Evolutionary conservation across 2,113 vertebrate genomes (phyloP).

Genomic region (Misgurnus mizolepis): DNA sequence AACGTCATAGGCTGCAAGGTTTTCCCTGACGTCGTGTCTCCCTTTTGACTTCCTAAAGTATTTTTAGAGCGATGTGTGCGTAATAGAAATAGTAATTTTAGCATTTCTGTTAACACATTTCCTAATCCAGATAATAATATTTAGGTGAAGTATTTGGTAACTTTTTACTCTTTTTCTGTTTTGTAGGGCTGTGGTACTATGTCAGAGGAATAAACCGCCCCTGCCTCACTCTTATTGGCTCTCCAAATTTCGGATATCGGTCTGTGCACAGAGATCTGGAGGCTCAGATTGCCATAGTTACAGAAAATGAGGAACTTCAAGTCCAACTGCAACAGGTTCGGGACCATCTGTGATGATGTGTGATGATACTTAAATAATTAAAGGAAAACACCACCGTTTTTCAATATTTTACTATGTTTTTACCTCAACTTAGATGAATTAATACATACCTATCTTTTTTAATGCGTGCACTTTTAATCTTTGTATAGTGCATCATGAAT

Average conservation of each 20-base stretch:
- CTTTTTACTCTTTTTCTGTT: neutral
- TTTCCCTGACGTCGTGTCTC: neutral
- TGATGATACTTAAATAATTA: neutral
- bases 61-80: neutral
- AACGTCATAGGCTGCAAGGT: neutral
- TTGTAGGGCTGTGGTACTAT: constrained; percentile 93
- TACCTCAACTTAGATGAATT: too few relatives aligned
- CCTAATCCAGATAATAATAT: too few relatives aligned
- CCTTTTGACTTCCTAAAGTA: neutral
- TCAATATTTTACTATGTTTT: too few relatives aligned
- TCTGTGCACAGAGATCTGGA: constrained; percentile 96
- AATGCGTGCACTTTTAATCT: too few relatives aligned
- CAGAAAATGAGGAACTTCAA: constrained; percentile 86
- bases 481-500: too few relatives aligned
- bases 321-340: constrained; percentile 87
- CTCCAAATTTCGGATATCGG: constrained; percentile 96
- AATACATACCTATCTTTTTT: too few relatives aligned
- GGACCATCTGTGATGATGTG: neutral
- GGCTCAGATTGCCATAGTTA: constrained; percentile 94
- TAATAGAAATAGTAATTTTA: neutral
- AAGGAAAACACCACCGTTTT: too few relatives aligned
- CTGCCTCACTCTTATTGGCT: constrained; percentile 95
- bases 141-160: too few relatives aligned
- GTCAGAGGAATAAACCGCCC: constrained; percentile 84
- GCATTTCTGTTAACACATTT: too few relatives aligned